Percentiles rank a stretch among this genome's conserved stretches.
Evolutionary conservation across 2,113 vertebrate species (phyloP).

Genomic region (Aegotheles bennettii): DNA sequence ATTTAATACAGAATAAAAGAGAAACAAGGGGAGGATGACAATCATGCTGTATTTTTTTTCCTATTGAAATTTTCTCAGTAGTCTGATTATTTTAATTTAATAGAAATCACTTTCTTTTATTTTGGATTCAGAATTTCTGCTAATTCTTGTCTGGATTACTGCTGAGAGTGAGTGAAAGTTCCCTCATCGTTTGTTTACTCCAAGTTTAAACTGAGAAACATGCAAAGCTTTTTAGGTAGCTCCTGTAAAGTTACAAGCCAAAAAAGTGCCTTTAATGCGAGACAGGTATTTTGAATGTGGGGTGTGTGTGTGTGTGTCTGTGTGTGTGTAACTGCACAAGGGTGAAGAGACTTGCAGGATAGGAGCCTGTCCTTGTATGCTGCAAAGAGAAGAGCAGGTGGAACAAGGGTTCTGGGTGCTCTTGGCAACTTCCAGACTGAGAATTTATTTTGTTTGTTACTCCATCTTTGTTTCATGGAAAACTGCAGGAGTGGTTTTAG

Average conservation of each 20-base stretch:
- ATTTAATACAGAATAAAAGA: background rate
- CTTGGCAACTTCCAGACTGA: background rate
- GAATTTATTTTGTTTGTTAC: background rate
- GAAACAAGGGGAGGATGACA: background rate
- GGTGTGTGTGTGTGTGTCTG: background rate
- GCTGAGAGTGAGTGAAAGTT: background rate
- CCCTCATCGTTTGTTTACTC: background rate
- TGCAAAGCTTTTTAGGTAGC: background rate
- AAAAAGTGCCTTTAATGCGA: background rate
- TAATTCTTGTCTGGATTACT: background rate
- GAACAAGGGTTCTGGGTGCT: background rate
- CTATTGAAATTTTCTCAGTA: background rate
- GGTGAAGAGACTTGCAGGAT: background rate
- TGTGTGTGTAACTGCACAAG: background rate
- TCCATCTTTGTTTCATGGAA: background rate
- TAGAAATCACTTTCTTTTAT: too few species aligned
- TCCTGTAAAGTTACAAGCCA: background rate
- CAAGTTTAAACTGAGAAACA: background rate
- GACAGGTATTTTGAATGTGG: background rate
- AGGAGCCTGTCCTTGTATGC: background rate
- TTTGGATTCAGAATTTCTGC: background rate
- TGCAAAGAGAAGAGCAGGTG: background rate
- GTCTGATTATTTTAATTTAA: background rate
- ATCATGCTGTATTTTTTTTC: background rate
- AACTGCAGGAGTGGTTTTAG: background rate